A percentile compares a stretch with the other conserved stretches of the same genome.
phyloP scores from a whole-genome alignment of 2,888 invertebrate species.

The Aelia acuminata region DNA sequence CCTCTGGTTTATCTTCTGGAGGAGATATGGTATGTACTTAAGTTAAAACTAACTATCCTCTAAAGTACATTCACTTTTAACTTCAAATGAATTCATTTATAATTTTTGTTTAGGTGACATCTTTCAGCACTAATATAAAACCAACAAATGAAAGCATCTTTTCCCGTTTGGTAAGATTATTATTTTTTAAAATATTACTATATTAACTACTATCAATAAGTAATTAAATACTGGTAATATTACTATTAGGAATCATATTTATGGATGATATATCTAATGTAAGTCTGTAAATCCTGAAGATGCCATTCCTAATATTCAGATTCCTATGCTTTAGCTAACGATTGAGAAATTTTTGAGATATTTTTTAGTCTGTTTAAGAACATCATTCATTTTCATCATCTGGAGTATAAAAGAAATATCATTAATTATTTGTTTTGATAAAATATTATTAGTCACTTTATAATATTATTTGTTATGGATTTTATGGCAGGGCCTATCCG shows the following conservation, averaged over 20 bases:
- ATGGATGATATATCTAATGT: too few species aligned
- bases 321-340: background rate
- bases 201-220: too few species aligned
- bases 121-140: background rate
- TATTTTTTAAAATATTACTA: background rate
- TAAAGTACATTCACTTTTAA: background rate
- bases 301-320: too few species aligned
- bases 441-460: background rate
- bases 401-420: background rate
- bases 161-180: slow-evolving; percentile 46
- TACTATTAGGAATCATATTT: background rate
- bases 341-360: background rate
- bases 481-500: background rate
- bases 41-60: background rate
- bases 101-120: background rate
- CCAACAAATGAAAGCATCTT: slow-evolving; percentile 43
- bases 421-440: background rate
- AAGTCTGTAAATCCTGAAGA: too few species aligned
- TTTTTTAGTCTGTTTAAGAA: background rate
- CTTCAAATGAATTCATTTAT: background rate
- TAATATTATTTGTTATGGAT: background rate
- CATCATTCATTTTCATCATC: background rate
- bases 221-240: background rate
- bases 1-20: too few species aligned
- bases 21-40: background rate